A percentile compares a stretch with the other conserved stretches of the same genome.
Evolutionary conservation across 1,140 invertebrate species (phyloP).

Genomic region (Zaprionus tsacasi): DNA sequence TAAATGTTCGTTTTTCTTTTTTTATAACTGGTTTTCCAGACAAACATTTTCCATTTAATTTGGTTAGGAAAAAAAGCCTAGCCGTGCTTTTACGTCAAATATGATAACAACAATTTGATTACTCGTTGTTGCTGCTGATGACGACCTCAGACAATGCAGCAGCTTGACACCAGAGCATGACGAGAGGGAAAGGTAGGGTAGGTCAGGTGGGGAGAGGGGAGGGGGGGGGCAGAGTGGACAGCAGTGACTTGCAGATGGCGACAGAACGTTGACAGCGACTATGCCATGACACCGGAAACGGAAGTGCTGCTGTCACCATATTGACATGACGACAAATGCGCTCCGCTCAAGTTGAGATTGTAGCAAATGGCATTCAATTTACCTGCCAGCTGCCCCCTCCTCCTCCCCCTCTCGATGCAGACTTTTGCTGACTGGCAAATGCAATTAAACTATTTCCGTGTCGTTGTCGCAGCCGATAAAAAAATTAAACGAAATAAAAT

Average conservation of each 20-base stretch:
- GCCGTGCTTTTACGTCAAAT: slow-evolving; percentile 64
- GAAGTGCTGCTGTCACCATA: slow-evolving; percentile 78
- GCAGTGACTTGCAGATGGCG: slow-evolving; percentile 31
- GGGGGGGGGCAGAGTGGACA: background rate
- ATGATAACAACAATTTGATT: slow-evolving; percentile 72
- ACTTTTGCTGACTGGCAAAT: slow-evolving; percentile 44
- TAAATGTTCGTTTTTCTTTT: slow-evolving; percentile 2
- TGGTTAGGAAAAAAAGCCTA: slow-evolving; percentile 39
- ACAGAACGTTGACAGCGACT: slow-evolving; percentile 38
- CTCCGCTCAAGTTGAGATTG: slow-evolving; percentile 75
- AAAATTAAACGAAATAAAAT: slow-evolving; percentile 15
- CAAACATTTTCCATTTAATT: slow-evolving; percentile 66
- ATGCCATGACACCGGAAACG: slow-evolving; percentile 70
- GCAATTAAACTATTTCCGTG: slow-evolving; percentile 82
- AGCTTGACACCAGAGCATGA: slow-evolving; percentile 19
- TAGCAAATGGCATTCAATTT: slow-evolving; percentile 57
- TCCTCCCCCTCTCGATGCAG: background rate
- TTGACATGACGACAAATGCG: slow-evolving; percentile 78
- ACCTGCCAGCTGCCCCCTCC: slow-evolving; percentile 28
- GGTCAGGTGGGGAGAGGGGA: background rate
- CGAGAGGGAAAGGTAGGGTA: background rate
- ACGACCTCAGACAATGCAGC: slow-evolving; percentile 27
- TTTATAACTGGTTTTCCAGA: slow-evolving; percentile 38
- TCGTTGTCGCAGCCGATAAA: slow-evolving; percentile 61
- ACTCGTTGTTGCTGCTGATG: slow-evolving; percentile 28